phyloP scores from a whole-genome alignment of 64 coral and sea anemone genomes.

The Actinia tenebrosa region DNA sequence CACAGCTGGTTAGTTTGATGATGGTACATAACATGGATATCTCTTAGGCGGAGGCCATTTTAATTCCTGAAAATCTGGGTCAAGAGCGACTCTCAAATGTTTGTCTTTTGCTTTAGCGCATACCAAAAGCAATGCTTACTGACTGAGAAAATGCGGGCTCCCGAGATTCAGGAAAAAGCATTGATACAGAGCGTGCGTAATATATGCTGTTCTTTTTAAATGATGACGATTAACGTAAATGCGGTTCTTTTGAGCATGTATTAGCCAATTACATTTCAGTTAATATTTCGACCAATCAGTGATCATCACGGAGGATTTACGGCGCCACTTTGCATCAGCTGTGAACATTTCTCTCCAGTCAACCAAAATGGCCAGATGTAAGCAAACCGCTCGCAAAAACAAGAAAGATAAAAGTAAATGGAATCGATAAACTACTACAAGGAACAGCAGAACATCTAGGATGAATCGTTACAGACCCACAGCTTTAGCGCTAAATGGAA shows the following conservation, averaged over 20 bases:
- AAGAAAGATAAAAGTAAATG: not conserved
- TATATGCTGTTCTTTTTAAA: not conserved
- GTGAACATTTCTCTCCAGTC: not conserved
- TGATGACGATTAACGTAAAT: not conserved
- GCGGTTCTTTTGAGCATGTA: not conserved
- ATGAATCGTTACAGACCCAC: not conserved
- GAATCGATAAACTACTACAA: not conserved
- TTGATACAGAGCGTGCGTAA: too few species aligned
- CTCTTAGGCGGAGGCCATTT: not conserved
- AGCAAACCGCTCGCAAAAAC: not conserved
- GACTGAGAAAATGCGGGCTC: not conserved
- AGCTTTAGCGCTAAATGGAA: not conserved
- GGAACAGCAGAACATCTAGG: not conserved
- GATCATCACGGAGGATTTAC: not conserved
- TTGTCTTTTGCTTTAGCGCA: not conserved
- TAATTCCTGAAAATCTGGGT: too few species aligned
- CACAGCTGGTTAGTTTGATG: not conserved
- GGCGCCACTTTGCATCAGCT: not conserved
- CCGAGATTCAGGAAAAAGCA: too few species aligned
- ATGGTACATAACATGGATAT: not conserved
- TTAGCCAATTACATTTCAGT: not conserved
- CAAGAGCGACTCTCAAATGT: too few species aligned
- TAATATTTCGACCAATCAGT: not conserved
- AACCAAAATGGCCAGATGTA: not conserved
- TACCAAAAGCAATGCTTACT: not conserved